Evolutionary conservation across 2,797 vertebrate species (phyloP), one percentile per base, ranked within the genome.

Genomic region (Hoplostethus atlanticus): DNA sequence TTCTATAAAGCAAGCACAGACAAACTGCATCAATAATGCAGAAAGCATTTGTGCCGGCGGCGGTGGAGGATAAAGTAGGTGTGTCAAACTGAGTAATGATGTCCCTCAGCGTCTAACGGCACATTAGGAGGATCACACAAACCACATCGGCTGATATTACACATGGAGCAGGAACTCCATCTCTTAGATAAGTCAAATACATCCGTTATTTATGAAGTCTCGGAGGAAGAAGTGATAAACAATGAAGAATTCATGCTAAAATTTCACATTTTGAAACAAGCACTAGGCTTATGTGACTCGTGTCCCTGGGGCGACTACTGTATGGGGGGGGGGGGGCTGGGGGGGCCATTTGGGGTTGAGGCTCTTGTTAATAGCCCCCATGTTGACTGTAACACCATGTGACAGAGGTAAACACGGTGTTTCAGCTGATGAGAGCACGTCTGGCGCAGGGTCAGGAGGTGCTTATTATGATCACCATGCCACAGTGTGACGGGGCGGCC

Each of bases 351-450:
- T 63, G 50, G 44, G 59, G 17, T 46, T 38, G 50, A 2, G 15
- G 3, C 8, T 42, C 51, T 53, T 25, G 68, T 52, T 65, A 72
- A 78, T 60, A 21, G 21, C 21, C 73, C 36, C 60, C 28, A 2
- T 47, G 47, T 68, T 87, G 88, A 89, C 51, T 62, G 16, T 85
- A 83, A 91, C 72, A 16, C 56, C 71, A 79, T 87, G 78, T 89
- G 91, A 92, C 90, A 89, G 85, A 85, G 54, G 80, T 78, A 87
- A 86, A 90, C 84, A 84, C 47, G 15, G 74, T 6, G 44, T 72
- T 76, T 69, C 72, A 80, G 63, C 75, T 91, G 91, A 92, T 86
- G 86, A 91, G 63, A 65, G 44, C 61, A 63, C 30, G 80, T 84
- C 77, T 84, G 75, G 64, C 53, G 48, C 61, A 34, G 64, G 77